Conservation (phyloP, 2,888 invertebrate genomes). For the Hipparchia sbordonii region DNA sequence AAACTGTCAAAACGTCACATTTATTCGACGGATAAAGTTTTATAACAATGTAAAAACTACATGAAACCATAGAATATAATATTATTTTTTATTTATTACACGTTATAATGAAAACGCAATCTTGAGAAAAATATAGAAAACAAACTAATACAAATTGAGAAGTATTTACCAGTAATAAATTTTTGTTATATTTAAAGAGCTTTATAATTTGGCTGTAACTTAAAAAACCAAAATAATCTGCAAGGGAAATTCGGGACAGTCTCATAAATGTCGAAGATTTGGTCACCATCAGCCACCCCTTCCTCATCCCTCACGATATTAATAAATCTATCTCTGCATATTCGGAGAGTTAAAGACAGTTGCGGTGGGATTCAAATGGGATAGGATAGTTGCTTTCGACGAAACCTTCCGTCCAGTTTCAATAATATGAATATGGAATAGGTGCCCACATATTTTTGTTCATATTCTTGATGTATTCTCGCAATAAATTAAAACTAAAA, state of each 20-base stretch:
- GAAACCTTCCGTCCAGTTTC: slow-evolving; percentile 16
- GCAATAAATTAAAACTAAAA: not conserved
- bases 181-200: no score
- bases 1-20: no score
- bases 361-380: slow-evolving; percentile 60
- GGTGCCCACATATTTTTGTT: not conserved
- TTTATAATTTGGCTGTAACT: no score
- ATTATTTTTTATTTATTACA: no score
- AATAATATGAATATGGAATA: slow-evolving; percentile 26
- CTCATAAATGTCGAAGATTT: not conserved
- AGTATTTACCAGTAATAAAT: no score
- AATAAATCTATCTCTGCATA: slow-evolving; percentile 81
- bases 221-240: no score
- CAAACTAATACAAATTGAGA: no score
- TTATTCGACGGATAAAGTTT: no score
- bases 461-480: not conserved
- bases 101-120: no score
- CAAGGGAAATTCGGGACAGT: not conserved
- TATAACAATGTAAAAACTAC: no score
- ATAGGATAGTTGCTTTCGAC: slow-evolving; percentile 34
- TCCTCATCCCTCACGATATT: slow-evolving; percentile 62
- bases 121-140: no score
- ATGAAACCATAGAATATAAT: no score
- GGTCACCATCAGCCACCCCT: slow-evolving; percentile 41
- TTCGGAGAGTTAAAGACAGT: slow-evolving; percentile 71